Conservation (phyloP, 2,888 invertebrate species). For the Parnassius orleans region DNA sequence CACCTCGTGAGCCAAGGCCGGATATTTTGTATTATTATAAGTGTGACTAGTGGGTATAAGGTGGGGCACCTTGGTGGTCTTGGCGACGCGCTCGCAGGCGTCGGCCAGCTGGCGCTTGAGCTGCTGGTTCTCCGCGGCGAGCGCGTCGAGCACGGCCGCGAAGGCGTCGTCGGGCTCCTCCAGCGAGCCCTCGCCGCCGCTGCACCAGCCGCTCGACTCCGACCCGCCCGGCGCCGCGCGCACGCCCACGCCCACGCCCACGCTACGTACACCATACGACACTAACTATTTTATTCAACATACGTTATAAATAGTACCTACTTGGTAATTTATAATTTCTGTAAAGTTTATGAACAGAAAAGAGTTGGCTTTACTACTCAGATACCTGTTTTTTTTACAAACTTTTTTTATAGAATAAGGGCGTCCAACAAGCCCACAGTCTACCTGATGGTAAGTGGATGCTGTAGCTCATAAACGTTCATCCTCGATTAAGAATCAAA, state of each 20-base stretch:
- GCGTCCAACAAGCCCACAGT: too few species aligned
- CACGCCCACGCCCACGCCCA: constrained; percentile 72
- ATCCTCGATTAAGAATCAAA: too few species aligned
- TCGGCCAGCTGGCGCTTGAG: constrained; percentile 91
- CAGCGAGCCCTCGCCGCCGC: constrained; percentile 80
- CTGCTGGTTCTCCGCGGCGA: constrained; percentile 91
- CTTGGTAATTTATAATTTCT: too few species aligned
- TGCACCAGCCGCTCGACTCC: constrained; percentile 83
- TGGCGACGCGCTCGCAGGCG: constrained; percentile 90
- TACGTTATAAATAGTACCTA: neutral
- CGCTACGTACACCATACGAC: constrained; percentile 38
- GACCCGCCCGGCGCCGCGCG: constrained; percentile 78
- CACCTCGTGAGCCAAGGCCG: too few species aligned
- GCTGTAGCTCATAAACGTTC: too few species aligned
- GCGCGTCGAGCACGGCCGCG: constrained; percentile 89
- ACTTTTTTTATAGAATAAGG: too few species aligned
- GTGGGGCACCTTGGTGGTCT: constrained; percentile 87
- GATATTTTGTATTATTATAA: too few species aligned
- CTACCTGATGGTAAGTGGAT: too few species aligned
- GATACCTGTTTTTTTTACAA: too few species aligned
- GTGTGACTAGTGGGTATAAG: neutral
- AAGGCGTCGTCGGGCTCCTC: constrained; percentile 88
- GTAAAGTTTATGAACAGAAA: too few species aligned
- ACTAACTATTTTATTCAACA: neutral
- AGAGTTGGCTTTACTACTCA: too few species aligned